Percentiles rank a stretch among this genome's conserved stretches.
These are phyloP conservation scores for Hapalemur alaotrensis DNA, from an alignment of 2,797 vertebrate species.

Conservation along the genomic window DNA sequence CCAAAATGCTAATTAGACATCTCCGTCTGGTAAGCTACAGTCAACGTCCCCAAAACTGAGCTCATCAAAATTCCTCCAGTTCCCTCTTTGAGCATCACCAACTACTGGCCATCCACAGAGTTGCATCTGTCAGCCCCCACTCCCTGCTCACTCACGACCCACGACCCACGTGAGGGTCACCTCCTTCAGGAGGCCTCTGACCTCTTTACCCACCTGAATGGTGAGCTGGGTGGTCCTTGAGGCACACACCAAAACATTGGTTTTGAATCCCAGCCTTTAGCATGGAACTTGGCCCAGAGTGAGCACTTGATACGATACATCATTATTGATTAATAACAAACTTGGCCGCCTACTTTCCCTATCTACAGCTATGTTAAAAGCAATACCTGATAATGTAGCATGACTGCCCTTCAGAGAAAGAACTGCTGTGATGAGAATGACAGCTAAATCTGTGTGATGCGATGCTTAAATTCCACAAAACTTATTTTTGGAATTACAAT, in stretches of 20 bases:
- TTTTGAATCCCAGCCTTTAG: not conserved
- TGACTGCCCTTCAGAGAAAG: not conserved
- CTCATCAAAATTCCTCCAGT: not conserved
- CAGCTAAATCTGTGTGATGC: not conserved
- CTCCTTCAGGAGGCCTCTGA: not conserved
- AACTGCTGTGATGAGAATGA: not conserved
- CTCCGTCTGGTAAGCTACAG: rapidly evolving
- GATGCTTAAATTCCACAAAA: not conserved
- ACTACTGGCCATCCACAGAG: rapidly evolving
- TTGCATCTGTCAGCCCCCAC: rapidly evolving
- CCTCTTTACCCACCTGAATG: not conserved
- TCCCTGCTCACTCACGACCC: not conserved
- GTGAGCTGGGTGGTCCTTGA: not conserved
- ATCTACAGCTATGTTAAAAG: not conserved
- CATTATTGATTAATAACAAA: no score
- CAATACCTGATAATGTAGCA: not conserved
- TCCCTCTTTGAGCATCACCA: not conserved
- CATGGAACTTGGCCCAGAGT: not conserved
- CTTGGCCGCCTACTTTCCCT: not conserved
- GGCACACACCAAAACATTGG: not conserved
- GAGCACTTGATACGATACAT: no score
- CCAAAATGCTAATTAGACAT: not conserved
- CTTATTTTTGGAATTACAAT: not conserved
- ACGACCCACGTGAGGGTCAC: rapidly evolving
- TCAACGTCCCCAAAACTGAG: not conserved